Percentiles rank a stretch among this genome's conserved stretches.
Evolutionary conservation across 2,113 vertebrate species (phyloP).

Genomic region (Bubo scandiacus): DNA sequence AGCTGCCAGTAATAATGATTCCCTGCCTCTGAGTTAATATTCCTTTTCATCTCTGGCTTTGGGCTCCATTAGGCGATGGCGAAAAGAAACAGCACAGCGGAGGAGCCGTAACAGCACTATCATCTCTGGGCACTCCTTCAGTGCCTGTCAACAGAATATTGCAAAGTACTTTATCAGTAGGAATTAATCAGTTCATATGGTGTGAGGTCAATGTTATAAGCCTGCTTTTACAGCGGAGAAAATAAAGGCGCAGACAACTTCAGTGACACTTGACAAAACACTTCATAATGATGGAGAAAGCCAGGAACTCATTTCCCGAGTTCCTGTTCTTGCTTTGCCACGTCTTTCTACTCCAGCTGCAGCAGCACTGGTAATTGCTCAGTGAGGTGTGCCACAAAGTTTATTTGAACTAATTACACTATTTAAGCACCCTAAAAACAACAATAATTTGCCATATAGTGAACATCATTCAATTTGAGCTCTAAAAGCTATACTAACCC

Average conservation of each 20-base stretch:
- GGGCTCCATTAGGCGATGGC: not conserved
- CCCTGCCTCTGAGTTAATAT: not conserved
- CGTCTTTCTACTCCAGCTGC: not conserved
- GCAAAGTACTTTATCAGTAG: not conserved
- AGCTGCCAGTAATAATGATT: not conserved
- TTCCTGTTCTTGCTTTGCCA: not conserved
- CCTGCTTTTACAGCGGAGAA: not conserved
- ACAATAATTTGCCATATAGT: not conserved
- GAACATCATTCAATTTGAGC: not conserved
- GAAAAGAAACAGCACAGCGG: not conserved
- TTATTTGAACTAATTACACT: not conserved
- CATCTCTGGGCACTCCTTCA: not conserved
- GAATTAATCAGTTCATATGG: not conserved
- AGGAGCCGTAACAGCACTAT: not conserved
- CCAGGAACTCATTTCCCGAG: not conserved
- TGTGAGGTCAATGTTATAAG: not conserved
- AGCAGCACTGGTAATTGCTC: not conserved
- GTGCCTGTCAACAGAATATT: not conserved
- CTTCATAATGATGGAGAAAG: rapidly evolving
- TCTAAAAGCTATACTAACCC: not conserved
- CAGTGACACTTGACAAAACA: not conserved
- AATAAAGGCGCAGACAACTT: not conserved
- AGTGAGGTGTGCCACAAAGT: not conserved
- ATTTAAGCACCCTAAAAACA: not conserved
- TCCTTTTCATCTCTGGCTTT: not conserved